These are phyloP conservation scores for Myripristis jacobus DNA, from an alignment of 2,797 vertebrate species.

Conservation along the genomic window DNA sequence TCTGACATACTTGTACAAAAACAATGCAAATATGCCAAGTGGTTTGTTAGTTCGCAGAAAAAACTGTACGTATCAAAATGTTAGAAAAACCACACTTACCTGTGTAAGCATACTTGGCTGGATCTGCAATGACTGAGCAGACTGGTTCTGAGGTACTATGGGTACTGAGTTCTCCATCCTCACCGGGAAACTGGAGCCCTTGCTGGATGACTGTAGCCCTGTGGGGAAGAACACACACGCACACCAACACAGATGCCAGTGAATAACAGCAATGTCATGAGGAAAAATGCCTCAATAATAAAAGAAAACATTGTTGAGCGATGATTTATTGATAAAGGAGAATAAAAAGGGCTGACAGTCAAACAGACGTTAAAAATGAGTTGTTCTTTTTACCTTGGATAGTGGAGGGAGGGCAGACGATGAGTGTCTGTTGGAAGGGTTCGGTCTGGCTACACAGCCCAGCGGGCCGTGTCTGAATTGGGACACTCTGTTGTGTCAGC, in stretches of 20 bases:
- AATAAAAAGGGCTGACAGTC: neutral
- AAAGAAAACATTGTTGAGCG: neutral
- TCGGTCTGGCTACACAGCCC: slow-evolving; percentile 95
- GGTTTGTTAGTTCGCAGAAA: too few relatives aligned
- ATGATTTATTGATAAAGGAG: neutral
- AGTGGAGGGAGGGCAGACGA: slow-evolving; percentile 94
- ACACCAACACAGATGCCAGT: neutral
- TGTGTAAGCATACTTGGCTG: slow-evolving; percentile 97
- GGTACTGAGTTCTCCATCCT: slow-evolving; percentile 96
- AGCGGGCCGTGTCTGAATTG: slow-evolving; percentile 91
- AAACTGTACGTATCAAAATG: too few relatives aligned
- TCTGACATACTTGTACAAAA: too few relatives aligned
- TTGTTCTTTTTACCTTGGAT: slow-evolving; percentile 88
- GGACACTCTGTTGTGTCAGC: slow-evolving; percentile 93
- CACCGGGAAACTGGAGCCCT: slow-evolving; percentile 94
- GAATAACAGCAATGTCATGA: neutral
- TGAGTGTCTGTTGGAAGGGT: slow-evolving; percentile 99
- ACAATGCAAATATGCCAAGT: too few relatives aligned
- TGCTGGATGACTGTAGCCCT: slow-evolving; percentile 93
- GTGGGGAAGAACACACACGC: slow-evolving; percentile 46
- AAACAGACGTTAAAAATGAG: neutral
- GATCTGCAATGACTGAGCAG: slow-evolving; percentile 94
- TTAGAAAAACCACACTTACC: slow-evolving; percentile 88
- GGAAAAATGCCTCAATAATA: neutral
- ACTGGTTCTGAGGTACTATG: slow-evolving; percentile 93